Evolutionary conservation across 2,888 invertebrate species (phyloP).

Genomic region (Drosophila barbarae): DNA sequence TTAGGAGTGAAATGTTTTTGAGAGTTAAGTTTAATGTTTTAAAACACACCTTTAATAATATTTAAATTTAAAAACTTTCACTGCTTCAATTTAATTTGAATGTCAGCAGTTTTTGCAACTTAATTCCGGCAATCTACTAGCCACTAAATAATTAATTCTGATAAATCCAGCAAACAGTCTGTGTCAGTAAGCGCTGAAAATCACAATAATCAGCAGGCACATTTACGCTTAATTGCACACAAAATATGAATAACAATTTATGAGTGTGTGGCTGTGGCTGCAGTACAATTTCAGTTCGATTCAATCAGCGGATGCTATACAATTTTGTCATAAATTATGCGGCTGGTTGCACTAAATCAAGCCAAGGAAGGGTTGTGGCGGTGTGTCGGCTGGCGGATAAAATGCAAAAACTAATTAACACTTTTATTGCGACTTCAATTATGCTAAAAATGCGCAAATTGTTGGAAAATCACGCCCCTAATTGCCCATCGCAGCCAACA

Average conservation of each 20-base stretch:
- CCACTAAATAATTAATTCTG: constrained; percentile 1
- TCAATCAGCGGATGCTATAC: constrained; percentile 54
- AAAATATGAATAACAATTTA: constrained; percentile 35
- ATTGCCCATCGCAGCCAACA: constrained; percentile 61
- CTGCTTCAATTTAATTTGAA: neutral
- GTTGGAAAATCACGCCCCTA: constrained; percentile 73
- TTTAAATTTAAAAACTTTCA: too few relatives aligned
- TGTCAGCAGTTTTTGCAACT: constrained; percentile 1
- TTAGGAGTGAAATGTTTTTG: neutral
- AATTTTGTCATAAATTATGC: constrained; percentile 70
- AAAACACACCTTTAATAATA: neutral
- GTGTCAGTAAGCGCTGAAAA: constrained; percentile 10
- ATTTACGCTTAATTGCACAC: constrained; percentile 37
- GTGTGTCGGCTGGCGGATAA: constrained; percentile 3
- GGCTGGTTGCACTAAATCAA: constrained; percentile 69
- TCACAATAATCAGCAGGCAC: constrained; percentile 27
- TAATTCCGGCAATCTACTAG: neutral
- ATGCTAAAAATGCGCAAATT: constrained; percentile 70
- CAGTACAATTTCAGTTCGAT: constrained; percentile 49
- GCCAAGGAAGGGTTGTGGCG: constrained; percentile 8
- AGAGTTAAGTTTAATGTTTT: too few relatives aligned
- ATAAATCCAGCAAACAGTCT: constrained; percentile 5
- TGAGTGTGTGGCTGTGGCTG: constrained; percentile 19
- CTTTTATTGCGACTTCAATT: constrained; percentile 72
- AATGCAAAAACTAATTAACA: constrained; percentile 74